Evolutionary conservation across 1,140 invertebrate genomes (phyloP).

Genomic region (roundworm (Caenorhabditis elegans)): WBcel235 BX284605.5:8782001-8782500

Average conservation of each 20-base stretch:
- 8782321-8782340: background rate
- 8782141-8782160: background rate
- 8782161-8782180: background rate
- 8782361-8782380: background rate
- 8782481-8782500: too few species aligned
- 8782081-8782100: too few species aligned
- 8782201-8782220: conserved; percentile 1
- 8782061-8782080: background rate
- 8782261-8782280: too few species aligned
- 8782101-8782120: background rate
- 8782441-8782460: background rate
- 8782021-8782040: conserved; percentile 11
- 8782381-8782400: background rate
- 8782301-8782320: background rate
- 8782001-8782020: background rate
- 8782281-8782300: too few species aligned
- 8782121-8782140: background rate
- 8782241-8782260: background rate
- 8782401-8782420: background rate
- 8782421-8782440: background rate
- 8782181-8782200: background rate
- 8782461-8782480: too few species aligned
- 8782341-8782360: background rate
- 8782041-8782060: conserved; percentile 25
- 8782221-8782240: background rate